Evolutionary conservation across 2,888 invertebrate genomes (phyloP).

Genomic region (Hypsopygia costalis): DNA sequence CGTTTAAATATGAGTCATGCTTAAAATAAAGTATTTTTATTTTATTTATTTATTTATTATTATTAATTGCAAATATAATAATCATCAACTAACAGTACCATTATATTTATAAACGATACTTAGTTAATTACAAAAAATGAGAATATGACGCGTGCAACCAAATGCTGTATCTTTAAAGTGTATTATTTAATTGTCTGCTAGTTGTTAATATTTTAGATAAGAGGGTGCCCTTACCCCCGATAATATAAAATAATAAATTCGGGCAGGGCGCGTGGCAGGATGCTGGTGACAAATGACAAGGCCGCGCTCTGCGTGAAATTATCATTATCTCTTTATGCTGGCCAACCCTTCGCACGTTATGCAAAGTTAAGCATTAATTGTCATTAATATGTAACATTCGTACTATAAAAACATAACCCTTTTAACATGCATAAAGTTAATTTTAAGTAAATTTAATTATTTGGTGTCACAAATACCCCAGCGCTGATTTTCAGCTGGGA

Average conservation of each 20-base stretch:
- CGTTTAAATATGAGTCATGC: too few species aligned
- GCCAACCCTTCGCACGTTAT: slow-evolving; percentile 66
- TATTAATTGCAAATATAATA: too few species aligned
- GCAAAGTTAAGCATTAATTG: slow-evolving; percentile 62
- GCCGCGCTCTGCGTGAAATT: slow-evolving; percentile 66
- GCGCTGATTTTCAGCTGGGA: too few species aligned
- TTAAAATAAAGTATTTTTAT: too few species aligned
- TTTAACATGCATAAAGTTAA: too few species aligned
- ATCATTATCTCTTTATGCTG: slow-evolving; percentile 68
- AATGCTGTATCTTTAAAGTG: slow-evolving; percentile 20
- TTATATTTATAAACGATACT: too few species aligned
- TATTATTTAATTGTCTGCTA: slow-evolving; percentile 56
- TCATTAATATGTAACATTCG: slow-evolving; percentile 27
- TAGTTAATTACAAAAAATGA: too few species aligned
- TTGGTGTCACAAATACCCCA: too few species aligned
- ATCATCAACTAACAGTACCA: too few species aligned
- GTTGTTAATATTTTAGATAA: slow-evolving; percentile 53
- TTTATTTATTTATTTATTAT: too few species aligned
- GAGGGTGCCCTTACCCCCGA: slow-evolving; percentile 60
- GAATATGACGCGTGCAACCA: not conserved
- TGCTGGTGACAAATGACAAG: slow-evolving; percentile 77
- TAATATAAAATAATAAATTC: slow-evolving; percentile 73
- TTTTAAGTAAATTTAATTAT: too few species aligned
- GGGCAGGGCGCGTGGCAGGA: slow-evolving; percentile 70
- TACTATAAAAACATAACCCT: too few species aligned